These are phyloP conservation scores for Campylomormyrus tamandua DNA, from an alignment of 2,113 vertebrate genomes.

Conservation along the genomic window DNA sequence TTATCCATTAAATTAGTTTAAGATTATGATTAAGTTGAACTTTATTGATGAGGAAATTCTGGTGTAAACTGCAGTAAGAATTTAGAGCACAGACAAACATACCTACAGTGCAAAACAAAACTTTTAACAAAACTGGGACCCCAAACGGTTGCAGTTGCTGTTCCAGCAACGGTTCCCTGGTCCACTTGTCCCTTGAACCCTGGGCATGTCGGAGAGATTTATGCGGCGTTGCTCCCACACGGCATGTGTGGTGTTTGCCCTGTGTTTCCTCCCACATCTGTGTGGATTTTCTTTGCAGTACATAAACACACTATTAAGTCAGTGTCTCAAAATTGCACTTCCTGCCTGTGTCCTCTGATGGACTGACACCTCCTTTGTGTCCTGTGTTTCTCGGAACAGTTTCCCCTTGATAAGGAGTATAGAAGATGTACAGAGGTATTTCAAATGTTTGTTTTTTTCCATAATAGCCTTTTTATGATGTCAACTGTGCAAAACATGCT, in stretches of 20 bases:
- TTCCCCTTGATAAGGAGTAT: neutral
- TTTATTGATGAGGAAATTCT: neutral
- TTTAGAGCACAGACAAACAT: neutral
- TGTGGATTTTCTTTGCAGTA: neutral
- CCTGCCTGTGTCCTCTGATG: neutral
- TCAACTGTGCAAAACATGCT: neutral
- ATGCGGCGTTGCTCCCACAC: slow-evolving; percentile 3
- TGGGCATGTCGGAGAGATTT: slow-evolving; percentile 32
- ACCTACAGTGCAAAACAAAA: neutral
- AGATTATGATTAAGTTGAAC: neutral
- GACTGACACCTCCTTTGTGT: neutral
- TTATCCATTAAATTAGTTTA: neutral
- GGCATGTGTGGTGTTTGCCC: neutral
- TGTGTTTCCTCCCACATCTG: neutral
- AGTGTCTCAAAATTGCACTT: neutral
- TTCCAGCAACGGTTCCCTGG: neutral
- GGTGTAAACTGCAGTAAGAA: neutral
- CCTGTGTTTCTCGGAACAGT: neutral
- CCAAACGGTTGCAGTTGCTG: neutral
- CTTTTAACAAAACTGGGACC: neutral
- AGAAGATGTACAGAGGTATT: neutral
- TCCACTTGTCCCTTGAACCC: neutral
- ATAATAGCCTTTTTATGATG: neutral
- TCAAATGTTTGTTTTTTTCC: neutral
- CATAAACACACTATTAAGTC: neutral